Evolutionary conservation across 2,888 invertebrate species (phyloP), one percentile per base, ranked within the genome.

Genomic region (Axea sp.): DNA sequence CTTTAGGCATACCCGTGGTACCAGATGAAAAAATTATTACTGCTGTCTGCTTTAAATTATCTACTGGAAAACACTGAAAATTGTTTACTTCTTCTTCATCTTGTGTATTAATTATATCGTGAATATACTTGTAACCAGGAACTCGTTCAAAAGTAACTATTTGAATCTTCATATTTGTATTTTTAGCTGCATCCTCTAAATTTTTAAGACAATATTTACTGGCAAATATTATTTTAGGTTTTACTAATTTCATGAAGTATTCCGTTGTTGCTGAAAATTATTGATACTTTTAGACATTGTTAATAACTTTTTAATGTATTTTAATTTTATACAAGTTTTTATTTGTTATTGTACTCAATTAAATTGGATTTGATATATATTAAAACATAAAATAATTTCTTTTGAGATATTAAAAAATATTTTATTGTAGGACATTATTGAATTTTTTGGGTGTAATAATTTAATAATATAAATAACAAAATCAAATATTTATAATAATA

Each of bases 11-110:
- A 0, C 84, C 86, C 0, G 85, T 86, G 0, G 83, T 84, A 0
- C 86, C 87, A 0, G 86, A 86, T 0, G 86, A 84, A 30, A 81
- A 86, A 1, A 86, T 14, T 1, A 86, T 78, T 3, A 78, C 8
- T 0, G 79, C 79, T 0, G 82, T 78, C n/a, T 78, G 45, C 0
- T 68, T 51, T 0, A 59, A 14, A 19, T 75, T 43, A 0, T 69
- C n/a, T 2, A 79, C 51, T 30, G 76, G 26, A 1, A 22, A 22
- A 33, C 78, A 77, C n/a, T 65, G 33, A 19, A 84, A 86, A 0
- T 72, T 69, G 0, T 26, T 41, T 0, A 80, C 77, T 1, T 82
- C 78, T 1, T 72, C 35, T 1, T 71, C 33, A 0, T 7, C 53
- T 15, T 82, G 78, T 1, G 43, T 47, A 0, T 45, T 47, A 22